Evolutionary conservation across 2,888 invertebrate genomes (phyloP).

Genomic region (Dasypogon diadema): DNA sequence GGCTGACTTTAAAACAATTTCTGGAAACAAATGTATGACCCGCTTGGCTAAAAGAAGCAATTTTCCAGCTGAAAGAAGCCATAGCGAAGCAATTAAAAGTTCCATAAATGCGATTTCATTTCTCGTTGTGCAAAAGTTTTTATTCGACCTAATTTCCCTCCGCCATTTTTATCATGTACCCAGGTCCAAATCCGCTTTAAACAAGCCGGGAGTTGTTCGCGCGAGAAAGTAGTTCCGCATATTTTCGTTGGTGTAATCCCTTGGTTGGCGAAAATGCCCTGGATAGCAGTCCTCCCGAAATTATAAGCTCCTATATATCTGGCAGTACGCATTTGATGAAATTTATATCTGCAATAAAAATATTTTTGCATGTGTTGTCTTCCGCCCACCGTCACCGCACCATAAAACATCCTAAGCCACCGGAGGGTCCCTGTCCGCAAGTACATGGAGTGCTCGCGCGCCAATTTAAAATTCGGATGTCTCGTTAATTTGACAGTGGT

Average conservation of each 20-base stretch:
- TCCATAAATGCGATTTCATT: slow-evolving; percentile 36
- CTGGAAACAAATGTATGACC: neutral
- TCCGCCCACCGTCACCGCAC: neutral
- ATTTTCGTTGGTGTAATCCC: slow-evolving; percentile 24
- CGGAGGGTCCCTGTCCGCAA: neutral
- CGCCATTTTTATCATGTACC: slow-evolving; percentile 4
- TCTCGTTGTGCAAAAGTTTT: slow-evolving; percentile 1
- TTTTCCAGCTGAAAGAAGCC: slow-evolving; percentile 30
- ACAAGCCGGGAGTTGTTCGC: slow-evolving; percentile 30
- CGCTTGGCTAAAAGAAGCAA: slow-evolving; percentile 13
- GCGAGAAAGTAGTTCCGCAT: slow-evolving; percentile 18
- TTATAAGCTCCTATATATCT: slow-evolving; percentile 40
- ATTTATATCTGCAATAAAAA: slow-evolving; percentile 50
- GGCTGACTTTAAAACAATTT: neutral
- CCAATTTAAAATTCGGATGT: slow-evolving; percentile 40
- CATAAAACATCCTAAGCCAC: slow-evolving; percentile 38
- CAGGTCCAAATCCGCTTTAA: slow-evolving; percentile 15
- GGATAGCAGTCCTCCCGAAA: neutral
- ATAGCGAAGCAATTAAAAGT: slow-evolving; percentile 40
- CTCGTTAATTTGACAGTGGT: slow-evolving; percentile 46
- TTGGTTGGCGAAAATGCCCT: slow-evolving; percentile 18
- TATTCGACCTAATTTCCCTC: slow-evolving; percentile 1
- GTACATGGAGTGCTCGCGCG: neutral
- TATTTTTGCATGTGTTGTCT: slow-evolving; percentile 46
- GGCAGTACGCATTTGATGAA: slow-evolving; percentile 46